Base-by-base conservation (phyloP, 2,113 vertebrate species). In the Myotis davidii region DNA sequence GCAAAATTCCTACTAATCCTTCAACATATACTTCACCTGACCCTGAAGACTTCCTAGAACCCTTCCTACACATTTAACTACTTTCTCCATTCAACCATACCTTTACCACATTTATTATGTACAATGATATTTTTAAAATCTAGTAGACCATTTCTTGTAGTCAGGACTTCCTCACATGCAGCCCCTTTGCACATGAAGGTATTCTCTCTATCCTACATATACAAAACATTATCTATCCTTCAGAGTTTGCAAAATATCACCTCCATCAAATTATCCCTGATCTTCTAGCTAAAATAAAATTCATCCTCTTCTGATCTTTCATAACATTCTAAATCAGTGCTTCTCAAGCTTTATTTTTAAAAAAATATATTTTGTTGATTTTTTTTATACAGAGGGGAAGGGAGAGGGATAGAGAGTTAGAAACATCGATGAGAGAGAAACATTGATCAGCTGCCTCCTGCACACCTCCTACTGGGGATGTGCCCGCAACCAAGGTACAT, bases 241-340 rank as follows among this genome's bases (percentile, higher is more conserved):
- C 16, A 48, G 78, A 92, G 16, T 96, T 85, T 48, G 34, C 42
- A 88, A 85, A 56, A 59, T 83, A 92, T 18, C 32, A 78, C 13
- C 67, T 67, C 56, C 16, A 42, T 74, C 81, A 90, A 65, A 86
- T 12, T 74, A 39, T 56, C 21, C 64, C 34, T 84, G 1, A 87
- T 92, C 82, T 76, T 77, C 16, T 37, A 86, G 27, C 21, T 88
- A 83, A 54, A 74, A 77, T 56, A 82, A 86, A 70, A 32, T 42
- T 77, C 34, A 65, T 89, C n/a, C 64, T 76, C 34, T 94, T 90
- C 65, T 91, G 78, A 79, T 88, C 23, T 48, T 78, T 79, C 54
- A 79, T 48, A 82, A 78, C 54, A 93, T 79, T 92, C 18, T 83
- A 94, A 94, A 82, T 70, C 39, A 94, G 34, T 84, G 25, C 37